Evolutionary conservation across 2,888 invertebrate species (phyloP), one percentile per base, ranked within the genome.

Genomic region (Drosophila meridionalis): DNA sequence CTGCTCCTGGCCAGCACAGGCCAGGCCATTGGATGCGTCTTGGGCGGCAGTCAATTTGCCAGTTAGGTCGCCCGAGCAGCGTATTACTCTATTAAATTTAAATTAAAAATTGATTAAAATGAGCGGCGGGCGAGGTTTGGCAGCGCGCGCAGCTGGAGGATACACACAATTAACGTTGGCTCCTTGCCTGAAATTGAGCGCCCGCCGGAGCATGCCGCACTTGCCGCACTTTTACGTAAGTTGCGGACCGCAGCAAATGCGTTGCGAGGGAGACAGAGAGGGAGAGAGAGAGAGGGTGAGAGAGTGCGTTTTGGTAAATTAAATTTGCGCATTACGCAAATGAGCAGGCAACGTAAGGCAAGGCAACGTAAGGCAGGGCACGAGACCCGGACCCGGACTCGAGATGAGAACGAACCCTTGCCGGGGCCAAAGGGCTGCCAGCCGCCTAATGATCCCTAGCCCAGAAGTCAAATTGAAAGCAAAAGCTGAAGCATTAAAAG

Each of bases 71-170:
- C 14, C 11, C 9, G 20, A 7, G 47, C 14, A 78, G 86, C 76
- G 73, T 78, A 82, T 89, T 86, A 86, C 90, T 87, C 84, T 89
- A 89, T 89, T 89, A 87, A 86, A 89, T 90, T 90, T 91, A 83
- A 90, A 90, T 90, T 91, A 91, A 91, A 90, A 90, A 91, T 90
- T 90, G 90, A 90, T 90, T 90, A 91, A 91, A 91, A 87, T 68
- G 87, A 83, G 87, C 84, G 70, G 71, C 61, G 62, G 56, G 52
- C 36, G 62, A 32, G 36, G 8, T 69, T 72, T 73, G 73, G 50
- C 50, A 32, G 66, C 71, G 40, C 86, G 63, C 86, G 63, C 88
- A 79, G 85, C 80, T 83, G 82, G 74, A 78, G 90, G 89, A 83
- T 80, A 90, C 87, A 87, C 83, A 79, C 90, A 82, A 89, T 90